Base-by-base conservation (phyloP, 2,113 vertebrate genomes). In the Engraulis encrasicolus region DNA sequence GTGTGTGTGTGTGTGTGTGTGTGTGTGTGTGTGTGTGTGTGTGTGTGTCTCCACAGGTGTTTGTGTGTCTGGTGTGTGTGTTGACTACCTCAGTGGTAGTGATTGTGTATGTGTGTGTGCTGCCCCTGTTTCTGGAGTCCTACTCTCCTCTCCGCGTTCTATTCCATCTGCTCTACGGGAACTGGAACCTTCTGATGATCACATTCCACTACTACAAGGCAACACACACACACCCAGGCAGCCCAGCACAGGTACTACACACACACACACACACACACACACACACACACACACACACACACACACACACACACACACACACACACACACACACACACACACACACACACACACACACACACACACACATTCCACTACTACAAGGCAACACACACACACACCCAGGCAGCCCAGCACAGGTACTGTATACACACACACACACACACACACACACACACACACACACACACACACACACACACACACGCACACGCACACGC, bases 171-270 rank as follows among this genome's bases (percentile, higher is more conserved):
- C 89, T 94, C 91, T 98, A 96, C 0, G 98, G 98, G 50, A 97
- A 99, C 94, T 99, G 98, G 98, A 97, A 99, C 80, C 96, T 99
- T 27, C 50, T 97, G 79, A 98, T 99, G 96, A 93, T 99, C 0
- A 92, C 97, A 87, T 99, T 98, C 91, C 97, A 99, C 89, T 99
- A 99, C 91, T 99, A 99, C 93, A 99, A 98, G 95, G 98, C 97
- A 66, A 96, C 96, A 86, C 97, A 95, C 82, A 99, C 97, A 40
- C 93, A 95, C 0, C 97, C 98, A 0, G 98, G 98, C 81, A 91
- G 95, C 85, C 96, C 97, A 0, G 96, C 97, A 0, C 96, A 97
- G 97, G 98, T 99, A 84, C 31, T n/a, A 31, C 23, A 31, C 58
- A 66, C 58, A 3, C 9, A 45, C 40, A 45, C 40, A 45, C 40